phyloP scores from a whole-genome alignment of 2,888 invertebrate species.

The Frankliniella fusca region DNA sequence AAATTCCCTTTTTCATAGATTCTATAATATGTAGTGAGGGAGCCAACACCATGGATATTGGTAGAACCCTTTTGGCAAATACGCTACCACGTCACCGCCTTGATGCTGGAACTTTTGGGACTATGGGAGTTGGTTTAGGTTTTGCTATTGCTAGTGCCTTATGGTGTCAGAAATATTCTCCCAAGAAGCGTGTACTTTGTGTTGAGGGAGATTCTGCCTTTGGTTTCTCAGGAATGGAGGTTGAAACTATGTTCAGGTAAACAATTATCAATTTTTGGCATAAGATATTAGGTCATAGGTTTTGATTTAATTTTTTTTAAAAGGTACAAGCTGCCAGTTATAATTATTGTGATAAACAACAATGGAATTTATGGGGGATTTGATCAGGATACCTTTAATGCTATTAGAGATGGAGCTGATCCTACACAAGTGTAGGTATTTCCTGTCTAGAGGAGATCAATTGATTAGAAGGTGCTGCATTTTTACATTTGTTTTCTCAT shows the following conservation, averaged over 20 bases:
- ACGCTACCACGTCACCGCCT: constrained; percentile 78
- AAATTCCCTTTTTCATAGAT: constrained; percentile 51
- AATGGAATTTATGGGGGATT: constrained; percentile 91
- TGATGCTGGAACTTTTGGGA: constrained; percentile 89
- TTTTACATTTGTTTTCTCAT: constrained; percentile 33
- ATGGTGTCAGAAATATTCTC: constrained; percentile 76
- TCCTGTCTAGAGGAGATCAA: not conserved
- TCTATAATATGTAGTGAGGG: constrained; percentile 93
- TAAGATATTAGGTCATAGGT: not conserved
- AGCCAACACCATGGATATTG: constrained; percentile 98
- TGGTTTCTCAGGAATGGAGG: constrained; percentile 97
- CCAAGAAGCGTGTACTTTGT: constrained; percentile 80
- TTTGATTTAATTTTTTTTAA: constrained; percentile 14
- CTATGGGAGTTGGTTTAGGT: constrained; percentile 93
- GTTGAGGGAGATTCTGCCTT: constrained; percentile 97
- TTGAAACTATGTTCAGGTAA: constrained; percentile 83
- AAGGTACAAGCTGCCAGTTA: constrained; percentile 83
- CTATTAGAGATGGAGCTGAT: constrained; percentile 66
- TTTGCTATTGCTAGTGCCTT: constrained; percentile 90
- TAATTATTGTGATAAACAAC: constrained; percentile 90
- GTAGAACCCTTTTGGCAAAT: constrained; percentile 82
- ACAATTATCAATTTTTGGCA: not conserved
- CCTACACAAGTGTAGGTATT: constrained; percentile 66
- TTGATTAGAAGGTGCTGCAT: not conserved
- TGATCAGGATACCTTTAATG: constrained; percentile 66